Base-by-base conservation (phyloP, 2,797 vertebrate genomes). In the Oophaga sylvatica region DNA sequence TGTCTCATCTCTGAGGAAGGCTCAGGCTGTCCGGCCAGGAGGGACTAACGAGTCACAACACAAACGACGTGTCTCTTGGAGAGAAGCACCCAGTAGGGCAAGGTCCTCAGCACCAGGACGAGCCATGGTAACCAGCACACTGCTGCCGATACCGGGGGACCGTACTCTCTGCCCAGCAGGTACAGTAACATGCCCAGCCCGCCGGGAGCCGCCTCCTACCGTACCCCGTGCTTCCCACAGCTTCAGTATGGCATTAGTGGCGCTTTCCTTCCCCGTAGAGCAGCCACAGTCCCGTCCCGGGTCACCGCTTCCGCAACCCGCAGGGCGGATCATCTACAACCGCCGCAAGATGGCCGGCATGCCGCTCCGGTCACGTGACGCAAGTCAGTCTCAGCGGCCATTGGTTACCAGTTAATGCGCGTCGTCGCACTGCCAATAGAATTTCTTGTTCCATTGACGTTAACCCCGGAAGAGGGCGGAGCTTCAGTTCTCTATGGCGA, bases 271-370 rank as follows among this genome's bases (percentile, higher is more conserved):
- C 76, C 31, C 31, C 12, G 10, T 41, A 9, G 62, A 60, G 45
- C 73, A 53, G 73, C 53, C 41, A 17, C 57, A 70, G 60, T 62
- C 65, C 84, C 80, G 9, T 75, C 56, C 56, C 22, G 70, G 83
- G 60, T 67, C 59, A 77, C 80, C 75, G 88, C 88, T 89, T 89
- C 88, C 88, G 84, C 88, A 86, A 89, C 71, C 80, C 63, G 56
- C 88, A 86, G 84, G 84, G 88, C 84, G 84, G 88, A 86, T 68
- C 78, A 78, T 83, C 63, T n/a, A 81, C 73, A 86, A 73, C 84
- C 63, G 56, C 71, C 60, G 83, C 88, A 89, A 89, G 80, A 89
- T 86, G 88, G 80, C 88, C 65, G 80, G 63, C 63, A 35, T 63
- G 26, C 31, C 80, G 68, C 73, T 86, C 71, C 84, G 71, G 80